These are phyloP conservation scores for Varecia variegata DNA, from an alignment of 2,797 vertebrate genomes.

Conservation along the genomic window DNA sequence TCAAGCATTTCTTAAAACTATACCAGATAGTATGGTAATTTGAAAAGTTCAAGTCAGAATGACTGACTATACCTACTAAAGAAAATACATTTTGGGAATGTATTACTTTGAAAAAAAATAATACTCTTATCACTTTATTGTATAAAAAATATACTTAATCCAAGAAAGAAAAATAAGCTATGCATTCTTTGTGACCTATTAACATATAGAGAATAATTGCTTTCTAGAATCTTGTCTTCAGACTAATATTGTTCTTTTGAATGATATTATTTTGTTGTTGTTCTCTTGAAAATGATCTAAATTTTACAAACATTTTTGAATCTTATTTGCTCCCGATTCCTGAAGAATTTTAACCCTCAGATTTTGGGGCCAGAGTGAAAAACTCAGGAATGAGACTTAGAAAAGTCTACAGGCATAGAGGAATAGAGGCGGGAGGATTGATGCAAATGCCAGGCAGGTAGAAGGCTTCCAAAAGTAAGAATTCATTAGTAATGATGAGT, in stretches of 20 bases:
- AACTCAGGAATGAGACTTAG: not conserved
- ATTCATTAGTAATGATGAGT: not conserved
- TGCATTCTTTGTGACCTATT: not conserved
- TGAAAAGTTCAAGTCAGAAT: not conserved
- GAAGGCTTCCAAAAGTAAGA: not conserved
- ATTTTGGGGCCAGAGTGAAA: not conserved
- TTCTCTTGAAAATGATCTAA: not conserved
- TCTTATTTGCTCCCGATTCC: not conserved
- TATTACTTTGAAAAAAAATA: slow-evolving; percentile 17
- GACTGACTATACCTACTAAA: not conserved
- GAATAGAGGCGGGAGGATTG: too few species aligned
- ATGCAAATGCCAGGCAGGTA: not conserved
- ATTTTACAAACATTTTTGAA: not conserved
- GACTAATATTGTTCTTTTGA: not conserved
- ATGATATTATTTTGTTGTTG: not conserved
- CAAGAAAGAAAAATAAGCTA: not conserved
- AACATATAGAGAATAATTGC: not conserved
- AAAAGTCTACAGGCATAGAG: not conserved
- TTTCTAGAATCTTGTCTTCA: not conserved
- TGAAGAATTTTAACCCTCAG: not conserved
- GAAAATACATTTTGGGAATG: not conserved
- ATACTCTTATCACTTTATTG: slow-evolving; percentile 39
- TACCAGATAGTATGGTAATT: not conserved
- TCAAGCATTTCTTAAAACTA: not conserved
- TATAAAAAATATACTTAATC: slow-evolving; percentile 29